Base-by-base conservation (phyloP, 2,888 invertebrate genomes). In the Operophtera brumata region DNA sequence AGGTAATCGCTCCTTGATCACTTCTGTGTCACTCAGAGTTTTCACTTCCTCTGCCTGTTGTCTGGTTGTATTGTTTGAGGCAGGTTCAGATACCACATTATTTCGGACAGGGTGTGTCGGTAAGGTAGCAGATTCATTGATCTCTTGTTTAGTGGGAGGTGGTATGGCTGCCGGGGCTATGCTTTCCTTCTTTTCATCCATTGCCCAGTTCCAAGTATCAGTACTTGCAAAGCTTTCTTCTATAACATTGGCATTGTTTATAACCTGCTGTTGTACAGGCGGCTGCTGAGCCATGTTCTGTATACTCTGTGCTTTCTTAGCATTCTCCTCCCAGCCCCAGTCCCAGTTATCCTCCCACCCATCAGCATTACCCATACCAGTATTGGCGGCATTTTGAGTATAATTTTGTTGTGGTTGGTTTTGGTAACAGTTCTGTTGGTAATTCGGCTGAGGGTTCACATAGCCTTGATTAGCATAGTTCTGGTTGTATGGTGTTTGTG, bases 141-240 rank as follows among this genome's bases (percentile, higher is more conserved):
- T 71, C 8, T 71, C 70, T 36, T 73, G 61, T 32, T 54, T 49
- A 20, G 41, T 65, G 40, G 67, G 65, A 20, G 41, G 66, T 39
- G 67, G 65, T n/a, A 61, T 48, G 30, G 61, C 26, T 11, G 55
- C 41, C 9, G 60, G 35, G n/a, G 74, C 70, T 41, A 71, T 70
- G 8, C 52, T 53, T 30, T 81, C 79, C 43, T 81, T 80, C 55
- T 83, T 86, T 8, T 92, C 91, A 48, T 92, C 92, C 66, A 86
- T 82, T 5, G 90, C 79, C 93, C 93, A 94, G 71, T 92, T 92
- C 93, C 93, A 94, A 37, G 89, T 86, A 61, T 92, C 91, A 14
- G 80, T 82, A 7, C 86, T 78, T 11, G 80, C 85, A 78, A 94
- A 93, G 70, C 92, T 92, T 62, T 93, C 93, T 53, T 90, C 91